Base-by-base conservation (phyloP, 2,888 invertebrate genomes). In the Ephialtes manifestator region DNA sequence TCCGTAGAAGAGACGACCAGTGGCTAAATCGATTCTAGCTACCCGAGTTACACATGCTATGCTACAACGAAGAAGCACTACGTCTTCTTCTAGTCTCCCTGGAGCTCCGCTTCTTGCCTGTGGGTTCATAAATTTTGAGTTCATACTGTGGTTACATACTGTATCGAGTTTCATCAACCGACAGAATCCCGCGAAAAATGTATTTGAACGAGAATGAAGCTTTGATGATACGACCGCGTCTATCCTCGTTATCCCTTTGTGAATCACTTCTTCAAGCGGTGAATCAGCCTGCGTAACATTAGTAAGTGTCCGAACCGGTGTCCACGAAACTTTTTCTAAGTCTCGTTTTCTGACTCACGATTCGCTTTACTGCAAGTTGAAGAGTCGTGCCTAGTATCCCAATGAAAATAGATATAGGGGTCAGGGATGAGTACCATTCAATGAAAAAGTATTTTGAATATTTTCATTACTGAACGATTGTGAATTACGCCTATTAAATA, bases 11-110 rank as follows among this genome's bases (percentile, higher is more conserved):
- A 31, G 28, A 13, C 48, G 28, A 35, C 48, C 15, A 53, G 39
- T 74, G 48, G 58, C 58, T 80, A 71, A 80, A 84, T 80, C 67
- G 83, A 71, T 76, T 80, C 83, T 72, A 67, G 65, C 70, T 72
- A 80, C 35, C 28, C 35, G 55, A 35, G 35, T 8, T 76, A 31
- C 76, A 51, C 3, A 74, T n/a, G 28, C 28, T 67, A 15, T 13
- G n/a, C 24, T 24, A 35, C 35, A 13, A 63, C 76, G 58, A 31
- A 31, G 18, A 72, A 68, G 43, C 35, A 0, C 28, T 60, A 67
- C 24, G 18, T 18, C 28, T 39, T 51, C 35, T 71, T 74, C 31
- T 18, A n/a, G 11, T 18, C n/a, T 43, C 13, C 31, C 53, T 15
- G 35, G n/a, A 35, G 46, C 31, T 75, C 46, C 51, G 51, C 7